Evolutionary conservation across 1,140 invertebrate species (phyloP), one percentile per base, ranked within the genome.

Genomic region (Apocrypta bakeri): DNA sequence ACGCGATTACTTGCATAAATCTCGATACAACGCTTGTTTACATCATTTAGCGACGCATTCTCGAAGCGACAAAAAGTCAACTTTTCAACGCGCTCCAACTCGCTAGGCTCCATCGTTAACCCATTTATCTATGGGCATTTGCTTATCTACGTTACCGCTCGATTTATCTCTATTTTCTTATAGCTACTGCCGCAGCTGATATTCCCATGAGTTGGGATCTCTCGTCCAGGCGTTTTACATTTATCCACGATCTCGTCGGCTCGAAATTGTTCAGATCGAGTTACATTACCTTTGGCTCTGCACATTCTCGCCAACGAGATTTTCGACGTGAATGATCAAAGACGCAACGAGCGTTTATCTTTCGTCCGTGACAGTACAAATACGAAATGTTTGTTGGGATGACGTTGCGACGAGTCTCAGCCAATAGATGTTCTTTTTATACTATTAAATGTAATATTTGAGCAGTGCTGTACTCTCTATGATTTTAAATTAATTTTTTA

Each of bases 161-260:
- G 29, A 66, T 78, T 78, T 78, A 78, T 78, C 75, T 48, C 40
- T 48, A 40, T 77, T 68, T 79, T 14, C 66, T 74, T 80, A 71
- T 74, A 21, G 37, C 63, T 63, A n/a, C 3, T 1, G 33, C 31
- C 69, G 33, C 3, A 25, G 31, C 21, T 25, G 56, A 63, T 31
- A 27, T 29, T 31, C 48, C 37, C 33, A 17, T n/a, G n/a, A 56
- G 48, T 56, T 21, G 17, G 1, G 17, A 1, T 56, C 17, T 56
- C 48, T 56, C 48, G 72, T 74, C 72, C 72, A 25, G 72, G 40
- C 27, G 56, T 74, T 74, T 74, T 42, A 42, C 72, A 76, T 76
- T 63, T 76, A 76, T 76, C 42, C 63, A 33, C 29, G 33, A n/a
- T 33, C 29, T 17, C 29, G 9, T 33, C 31, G 69, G 48, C 17